These are phyloP conservation scores for Labrus mixtus DNA, from an alignment of 2,113 vertebrate genomes.

Conservation along the genomic window DNA sequence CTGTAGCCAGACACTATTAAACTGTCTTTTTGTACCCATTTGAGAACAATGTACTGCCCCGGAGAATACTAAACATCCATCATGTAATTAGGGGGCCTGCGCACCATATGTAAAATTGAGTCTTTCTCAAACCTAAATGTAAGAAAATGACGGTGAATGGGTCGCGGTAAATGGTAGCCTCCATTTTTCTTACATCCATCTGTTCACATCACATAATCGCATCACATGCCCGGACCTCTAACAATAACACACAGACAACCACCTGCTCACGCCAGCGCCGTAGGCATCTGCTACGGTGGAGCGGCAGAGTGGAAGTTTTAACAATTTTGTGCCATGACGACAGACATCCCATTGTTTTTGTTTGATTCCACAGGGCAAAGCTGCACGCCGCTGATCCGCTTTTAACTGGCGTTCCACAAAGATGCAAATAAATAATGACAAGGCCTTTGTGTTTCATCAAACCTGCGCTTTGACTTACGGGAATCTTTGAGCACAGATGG, in stretches of 20 bases:
- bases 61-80: slow-evolving; percentile 66
- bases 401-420: slow-evolving; percentile 38
- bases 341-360: slow-evolving; percentile 23
- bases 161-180: slow-evolving; percentile 31
- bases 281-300: slow-evolving; percentile 23
- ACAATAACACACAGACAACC: slow-evolving; percentile 61
- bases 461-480: slow-evolving; percentile 43
- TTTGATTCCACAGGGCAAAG: slow-evolving; percentile 25
- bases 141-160: slow-evolving; percentile 36
- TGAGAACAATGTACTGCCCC: slow-evolving; percentile 62
- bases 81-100: slow-evolving; percentile 56
- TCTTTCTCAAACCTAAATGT: slow-evolving; percentile 29
- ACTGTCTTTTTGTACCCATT: slow-evolving; percentile 58
- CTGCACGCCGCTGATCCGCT: slow-evolving; percentile 1
- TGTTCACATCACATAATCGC: slow-evolving; percentile 67
- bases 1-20: slow-evolving; percentile 60
- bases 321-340: slow-evolving; percentile 14
- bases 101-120: slow-evolving; percentile 64
- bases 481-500: slow-evolving; percentile 55
- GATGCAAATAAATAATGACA: slow-evolving; percentile 42
- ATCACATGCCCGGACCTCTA: slow-evolving; percentile 41
- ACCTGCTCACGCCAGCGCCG: slow-evolving; percentile 56
- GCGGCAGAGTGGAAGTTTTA: slow-evolving; percentile 16
- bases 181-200: slow-evolving; percentile 65
- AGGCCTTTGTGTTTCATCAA: slow-evolving; percentile 52